These are phyloP conservation scores for Drosophila orena DNA, from an alignment of 1,140 invertebrate genomes.

Conservation along the genomic window DNA sequence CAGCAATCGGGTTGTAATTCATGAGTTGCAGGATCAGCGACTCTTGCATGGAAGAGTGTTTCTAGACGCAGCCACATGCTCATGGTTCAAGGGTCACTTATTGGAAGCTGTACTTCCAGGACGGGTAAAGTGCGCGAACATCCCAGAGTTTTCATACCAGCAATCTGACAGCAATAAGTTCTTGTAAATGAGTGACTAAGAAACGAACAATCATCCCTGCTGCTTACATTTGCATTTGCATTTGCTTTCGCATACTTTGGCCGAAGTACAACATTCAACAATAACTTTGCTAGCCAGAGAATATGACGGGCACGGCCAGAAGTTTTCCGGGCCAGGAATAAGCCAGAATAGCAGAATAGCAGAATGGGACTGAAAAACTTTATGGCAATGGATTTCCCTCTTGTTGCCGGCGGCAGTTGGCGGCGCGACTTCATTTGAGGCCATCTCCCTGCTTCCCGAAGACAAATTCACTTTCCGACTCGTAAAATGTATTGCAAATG, in stretches of 20 bases:
- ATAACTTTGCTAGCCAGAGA: conserved; percentile 50
- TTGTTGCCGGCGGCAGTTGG: conserved; percentile 46
- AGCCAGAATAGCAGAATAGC: conserved; percentile 11
- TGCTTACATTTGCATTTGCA: conserved; percentile 34
- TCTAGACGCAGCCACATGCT: too few relatives aligned
- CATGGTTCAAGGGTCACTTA: too few relatives aligned
- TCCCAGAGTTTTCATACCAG: not conserved
- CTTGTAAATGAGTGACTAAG: conserved; percentile 33
- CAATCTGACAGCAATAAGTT: conserved; percentile 23
- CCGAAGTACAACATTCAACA: conserved; percentile 46
- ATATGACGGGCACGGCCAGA: conserved; percentile 12
- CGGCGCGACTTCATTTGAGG: conserved; percentile 48
- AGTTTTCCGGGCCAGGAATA: conserved; percentile 28
- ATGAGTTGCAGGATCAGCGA: too few relatives aligned
- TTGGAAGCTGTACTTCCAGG: not conserved
- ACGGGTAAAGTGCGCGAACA: not conserved
- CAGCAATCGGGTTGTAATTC: conserved; percentile 1
- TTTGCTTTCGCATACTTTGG: conserved; percentile 41
- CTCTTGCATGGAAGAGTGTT: too few relatives aligned
- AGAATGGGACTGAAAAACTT: conserved; percentile 42
- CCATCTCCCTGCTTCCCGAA: conserved; percentile 24
- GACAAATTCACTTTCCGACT: conserved; percentile 71
- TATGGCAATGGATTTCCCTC: conserved; percentile 44
- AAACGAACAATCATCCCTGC: conserved; percentile 23
- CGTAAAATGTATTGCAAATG: conserved; percentile 76